Conservation (phyloP, 2,888 invertebrate genomes). For the Lithosia quadra region DNA sequence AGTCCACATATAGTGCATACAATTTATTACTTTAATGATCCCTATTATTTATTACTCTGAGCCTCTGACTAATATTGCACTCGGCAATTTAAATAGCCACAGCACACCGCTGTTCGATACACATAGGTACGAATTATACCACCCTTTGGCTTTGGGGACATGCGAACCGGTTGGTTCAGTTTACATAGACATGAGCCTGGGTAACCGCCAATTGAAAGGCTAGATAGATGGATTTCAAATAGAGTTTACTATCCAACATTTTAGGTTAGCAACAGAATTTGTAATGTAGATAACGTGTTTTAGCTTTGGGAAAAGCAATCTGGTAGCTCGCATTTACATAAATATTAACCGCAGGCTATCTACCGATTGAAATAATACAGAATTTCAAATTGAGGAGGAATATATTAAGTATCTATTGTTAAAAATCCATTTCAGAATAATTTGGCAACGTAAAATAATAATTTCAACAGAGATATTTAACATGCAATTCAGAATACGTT, state of each 20-base stretch:
- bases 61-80: slow-evolving; percentile 1
- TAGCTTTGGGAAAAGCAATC: neutral
- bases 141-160: neutral
- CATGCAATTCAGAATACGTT: neutral
- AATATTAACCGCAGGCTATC: slow-evolving; percentile 7
- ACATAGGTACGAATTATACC: neutral
- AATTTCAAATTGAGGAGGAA: neutral
- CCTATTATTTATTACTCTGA: neutral
- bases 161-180: neutral
- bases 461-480: neutral
- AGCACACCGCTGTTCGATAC: neutral
- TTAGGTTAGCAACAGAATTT: slow-evolving; percentile 1
- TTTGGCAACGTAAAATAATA: neutral
- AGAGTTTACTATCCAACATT: neutral
- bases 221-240: slow-evolving; percentile 8
- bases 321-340: neutral
- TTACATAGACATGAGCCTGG: slow-evolving; percentile 3
- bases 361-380: neutral
- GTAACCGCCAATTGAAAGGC: slow-evolving; percentile 1
- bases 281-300: neutral
- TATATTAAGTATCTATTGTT: neutral
- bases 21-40: neutral
- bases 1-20: neutral
- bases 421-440: neutral
- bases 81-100: neutral